phyloP scores from a whole-genome alignment of 2,113 vertebrate species.

The Erythrolamprus reginae region DNA sequence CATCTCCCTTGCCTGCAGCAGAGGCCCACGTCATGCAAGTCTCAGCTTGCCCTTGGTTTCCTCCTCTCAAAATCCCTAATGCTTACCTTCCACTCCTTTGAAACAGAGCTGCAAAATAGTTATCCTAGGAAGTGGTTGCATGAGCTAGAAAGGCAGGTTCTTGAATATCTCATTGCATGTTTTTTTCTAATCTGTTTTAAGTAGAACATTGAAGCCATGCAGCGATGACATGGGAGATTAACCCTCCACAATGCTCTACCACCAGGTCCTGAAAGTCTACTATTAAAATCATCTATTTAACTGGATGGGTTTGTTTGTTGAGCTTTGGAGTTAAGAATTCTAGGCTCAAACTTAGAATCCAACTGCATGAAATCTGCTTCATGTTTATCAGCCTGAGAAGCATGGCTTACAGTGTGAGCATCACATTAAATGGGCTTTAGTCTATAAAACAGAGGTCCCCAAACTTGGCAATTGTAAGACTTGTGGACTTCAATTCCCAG shows the following conservation, averaged over 20 bases:
- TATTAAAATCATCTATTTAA: background rate
- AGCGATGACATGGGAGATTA: background rate
- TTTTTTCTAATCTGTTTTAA: background rate
- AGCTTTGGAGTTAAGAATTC: background rate
- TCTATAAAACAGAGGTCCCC: no score
- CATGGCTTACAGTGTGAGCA: background rate
- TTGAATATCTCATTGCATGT: no score
- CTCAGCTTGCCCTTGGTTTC: constrained; percentile 4
- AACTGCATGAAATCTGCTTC: background rate
- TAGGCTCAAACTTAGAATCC: background rate
- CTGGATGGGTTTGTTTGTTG: background rate
- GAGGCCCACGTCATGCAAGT: background rate
- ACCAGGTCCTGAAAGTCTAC: background rate
- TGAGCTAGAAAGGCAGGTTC: background rate
- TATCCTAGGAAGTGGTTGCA: background rate
- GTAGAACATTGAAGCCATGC: background rate
- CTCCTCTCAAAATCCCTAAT: background rate
- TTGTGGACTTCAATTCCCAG: no score
- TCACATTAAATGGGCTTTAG: background rate
- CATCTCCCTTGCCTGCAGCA: constrained; percentile 6
- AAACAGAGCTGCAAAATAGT: background rate
- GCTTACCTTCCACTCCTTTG: background rate
- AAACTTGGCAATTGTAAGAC: no score
- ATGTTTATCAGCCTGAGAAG: background rate
- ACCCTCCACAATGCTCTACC: background rate